Conservation (phyloP, 2,888 invertebrate species). For the Trisateles emortualis region DNA sequence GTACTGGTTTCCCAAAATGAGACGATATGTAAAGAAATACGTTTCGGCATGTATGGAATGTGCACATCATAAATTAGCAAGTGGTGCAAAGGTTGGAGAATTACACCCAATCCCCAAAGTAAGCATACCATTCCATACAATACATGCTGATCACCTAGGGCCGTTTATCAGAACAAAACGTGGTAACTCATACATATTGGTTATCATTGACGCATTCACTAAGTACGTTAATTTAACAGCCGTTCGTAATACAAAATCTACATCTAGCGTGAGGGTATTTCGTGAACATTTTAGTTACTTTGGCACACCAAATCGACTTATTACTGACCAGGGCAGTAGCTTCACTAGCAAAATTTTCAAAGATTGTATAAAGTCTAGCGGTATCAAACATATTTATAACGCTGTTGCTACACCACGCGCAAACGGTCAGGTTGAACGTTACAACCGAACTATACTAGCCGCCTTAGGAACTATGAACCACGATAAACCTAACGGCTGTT, state of each 20-base stretch:
- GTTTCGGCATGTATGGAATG: not conserved
- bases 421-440: slow-evolving; percentile 11
- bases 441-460: slow-evolving; percentile 12
- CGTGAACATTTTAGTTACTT: not conserved
- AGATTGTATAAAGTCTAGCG: not conserved
- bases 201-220: not conserved
- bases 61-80: not conserved
- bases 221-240: not conserved
- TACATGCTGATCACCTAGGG: not conserved
- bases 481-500: not conserved
- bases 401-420: slow-evolving; percentile 7
- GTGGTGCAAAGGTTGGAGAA: not conserved
- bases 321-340: slow-evolving; percentile 5
- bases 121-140: not conserved
- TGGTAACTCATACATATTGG: not conserved
- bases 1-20: slow-evolving; percentile 2
- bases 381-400: slow-evolving; percentile 6
- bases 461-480: slow-evolving; percentile 5
- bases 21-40: not conserved
- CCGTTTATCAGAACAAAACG: not conserved
- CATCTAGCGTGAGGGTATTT: not conserved
- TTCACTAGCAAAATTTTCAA: slow-evolving; percentile 4
- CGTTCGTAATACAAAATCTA: not conserved
- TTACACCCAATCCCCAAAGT: not conserved
- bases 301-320: slow-evolving; percentile 2